A percentile compares a stretch with the other conserved stretches of the same genome.
Conservation (phyloP, 2,113 vertebrate genomes). For the Lepisosteus osseus region DNA sequence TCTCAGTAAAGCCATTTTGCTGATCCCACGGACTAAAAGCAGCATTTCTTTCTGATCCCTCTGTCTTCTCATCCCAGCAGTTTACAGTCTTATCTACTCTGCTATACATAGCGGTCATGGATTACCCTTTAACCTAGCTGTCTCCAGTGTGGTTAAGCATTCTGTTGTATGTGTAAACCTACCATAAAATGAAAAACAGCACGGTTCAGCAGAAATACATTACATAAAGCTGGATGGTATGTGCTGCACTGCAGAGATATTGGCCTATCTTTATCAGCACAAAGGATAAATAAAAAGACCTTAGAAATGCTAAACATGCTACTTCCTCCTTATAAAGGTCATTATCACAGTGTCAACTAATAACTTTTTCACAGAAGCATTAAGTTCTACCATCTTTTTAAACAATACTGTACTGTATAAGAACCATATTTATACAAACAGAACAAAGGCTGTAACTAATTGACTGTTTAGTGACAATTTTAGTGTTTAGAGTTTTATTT, state of each 20-base stretch:
- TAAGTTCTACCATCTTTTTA: too few relatives aligned
- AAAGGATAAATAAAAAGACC: neutral
- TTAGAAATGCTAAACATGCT: neutral
- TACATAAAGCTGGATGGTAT: neutral
- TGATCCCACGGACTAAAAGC: constrained; percentile 59
- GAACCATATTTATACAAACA: too few relatives aligned
- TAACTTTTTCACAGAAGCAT: too few relatives aligned
- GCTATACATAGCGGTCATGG: constrained; percentile 11
- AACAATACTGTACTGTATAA: too few relatives aligned
- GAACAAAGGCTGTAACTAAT: too few relatives aligned
- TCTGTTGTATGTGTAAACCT: constrained; percentile 1
- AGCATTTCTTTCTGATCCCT: constrained; percentile 52
- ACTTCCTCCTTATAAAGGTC: neutral
- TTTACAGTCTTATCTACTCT: constrained; percentile 2
- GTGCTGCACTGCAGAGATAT: constrained; percentile 2
- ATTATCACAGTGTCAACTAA: neutral
- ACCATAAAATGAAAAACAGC: constrained; percentile 7
- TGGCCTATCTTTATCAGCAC: neutral
- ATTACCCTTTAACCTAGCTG: constrained; percentile 28
- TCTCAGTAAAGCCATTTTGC: constrained; percentile 57
- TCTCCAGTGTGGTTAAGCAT: neutral
- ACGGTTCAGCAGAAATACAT: neutral
- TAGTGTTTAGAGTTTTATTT: too few relatives aligned
- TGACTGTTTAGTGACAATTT: too few relatives aligned
- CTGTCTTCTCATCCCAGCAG: constrained; percentile 58